Conservation (phyloP, 2,797 vertebrate species). For the Bradypodion pumilum region DNA sequence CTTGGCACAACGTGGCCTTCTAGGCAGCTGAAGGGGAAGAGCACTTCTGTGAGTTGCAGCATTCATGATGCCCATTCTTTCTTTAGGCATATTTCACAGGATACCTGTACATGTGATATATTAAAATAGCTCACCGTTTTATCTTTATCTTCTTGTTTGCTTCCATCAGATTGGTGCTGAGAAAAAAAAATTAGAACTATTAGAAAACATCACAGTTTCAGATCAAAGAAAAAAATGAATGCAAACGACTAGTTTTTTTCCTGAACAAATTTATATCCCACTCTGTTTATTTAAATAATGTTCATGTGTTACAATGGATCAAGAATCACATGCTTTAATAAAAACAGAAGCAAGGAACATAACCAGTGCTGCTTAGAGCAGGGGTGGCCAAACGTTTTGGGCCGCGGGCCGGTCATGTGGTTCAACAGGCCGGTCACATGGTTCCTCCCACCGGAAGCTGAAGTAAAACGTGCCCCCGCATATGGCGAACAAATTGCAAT, state of each 20-base stretch:
- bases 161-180: slow-evolving; percentile 88
- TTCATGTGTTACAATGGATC: background rate
- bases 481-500: background rate
- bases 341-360: background rate
- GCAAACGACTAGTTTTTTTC: background rate
- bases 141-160: slow-evolving; percentile 87
- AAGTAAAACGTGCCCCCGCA: no score
- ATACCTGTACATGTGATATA: background rate
- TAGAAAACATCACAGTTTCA: slow-evolving; percentile 39
- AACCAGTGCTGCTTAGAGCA: background rate
- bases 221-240: background rate
- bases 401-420: no score
- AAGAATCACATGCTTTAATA: background rate
- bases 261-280: background rate
- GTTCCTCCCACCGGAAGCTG: no score
- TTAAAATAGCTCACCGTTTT: slow-evolving; percentile 84
- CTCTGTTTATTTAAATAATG: no score
- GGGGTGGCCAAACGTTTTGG: no score
- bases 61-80: background rate
- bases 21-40: background rate
- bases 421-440: no score
- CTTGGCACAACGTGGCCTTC: background rate
- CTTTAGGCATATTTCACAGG: background rate
- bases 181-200: slow-evolving; percentile 54
- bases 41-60: background rate